phyloP scores from a whole-genome alignment of 2,888 invertebrate genomes.

The Hypomecis punctinalis region DNA sequence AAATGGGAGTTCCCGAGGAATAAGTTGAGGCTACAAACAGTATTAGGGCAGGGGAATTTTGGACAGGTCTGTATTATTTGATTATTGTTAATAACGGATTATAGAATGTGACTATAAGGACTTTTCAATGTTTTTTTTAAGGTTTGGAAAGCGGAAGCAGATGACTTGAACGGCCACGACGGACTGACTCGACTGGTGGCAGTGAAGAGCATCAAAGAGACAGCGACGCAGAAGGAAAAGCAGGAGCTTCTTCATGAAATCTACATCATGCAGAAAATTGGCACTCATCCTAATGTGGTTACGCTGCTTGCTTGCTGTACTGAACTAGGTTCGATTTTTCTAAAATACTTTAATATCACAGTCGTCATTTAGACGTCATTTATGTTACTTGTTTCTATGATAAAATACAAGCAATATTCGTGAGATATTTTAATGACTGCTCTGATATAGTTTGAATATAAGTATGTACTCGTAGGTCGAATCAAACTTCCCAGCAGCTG shows the following conservation, averaged over 20 bases:
- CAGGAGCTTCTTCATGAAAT: constrained; percentile 90
- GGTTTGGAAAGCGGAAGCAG: constrained; percentile 95
- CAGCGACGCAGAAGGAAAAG: constrained; percentile 91
- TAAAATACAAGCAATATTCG: no score
- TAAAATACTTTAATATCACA: no score
- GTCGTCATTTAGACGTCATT: no score
- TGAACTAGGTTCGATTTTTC: constrained; percentile 87
- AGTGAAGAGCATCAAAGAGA: constrained; percentile 92
- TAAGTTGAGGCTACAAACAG: constrained; percentile 90
- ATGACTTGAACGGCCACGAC: constrained; percentile 90
- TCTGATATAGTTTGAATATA: no score
- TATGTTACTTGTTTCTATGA: no score
- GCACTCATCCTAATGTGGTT: constrained; percentile 93
- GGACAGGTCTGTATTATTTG: constrained; percentile 85
- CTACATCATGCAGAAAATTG: constrained; percentile 92
- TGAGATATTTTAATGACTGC: no score
- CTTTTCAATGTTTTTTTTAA: no score
- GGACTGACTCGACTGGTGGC: constrained; percentile 93
- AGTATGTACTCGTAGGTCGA: no score
- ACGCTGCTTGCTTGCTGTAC: constrained; percentile 93
- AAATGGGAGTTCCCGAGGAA: constrained; percentile 92
- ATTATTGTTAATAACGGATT: not conserved
- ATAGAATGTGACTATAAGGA: no score
- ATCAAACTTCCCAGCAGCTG: no score
- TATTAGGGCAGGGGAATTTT: constrained; percentile 94